Percentiles rank a stretch among this genome's conserved stretches.
Conservation (phyloP, 1,140 invertebrate genomes). For the Brachionus plicatilis region DNA sequence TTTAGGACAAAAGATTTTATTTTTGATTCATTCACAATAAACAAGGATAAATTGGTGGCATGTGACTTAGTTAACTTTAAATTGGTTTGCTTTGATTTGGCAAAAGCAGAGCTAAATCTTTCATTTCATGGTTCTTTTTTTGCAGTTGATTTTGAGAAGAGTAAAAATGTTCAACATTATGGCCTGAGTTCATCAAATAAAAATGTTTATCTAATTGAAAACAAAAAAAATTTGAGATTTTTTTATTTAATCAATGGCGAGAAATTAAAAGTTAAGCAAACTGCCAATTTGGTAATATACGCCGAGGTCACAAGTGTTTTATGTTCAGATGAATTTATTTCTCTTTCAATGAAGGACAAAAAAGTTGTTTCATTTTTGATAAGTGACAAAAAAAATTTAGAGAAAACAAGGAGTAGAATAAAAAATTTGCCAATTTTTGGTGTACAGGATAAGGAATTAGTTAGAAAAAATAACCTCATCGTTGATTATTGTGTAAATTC, state of each 20-base stretch:
- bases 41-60: neutral
- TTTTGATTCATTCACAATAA: neutral
- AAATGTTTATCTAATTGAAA: neutral
- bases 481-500: neutral
- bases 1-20: neutral
- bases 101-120: no score
- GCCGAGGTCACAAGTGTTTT: neutral
- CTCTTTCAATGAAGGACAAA: neutral
- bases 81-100: neutral
- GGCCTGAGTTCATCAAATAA: neutral
- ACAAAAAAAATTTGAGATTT: neutral
- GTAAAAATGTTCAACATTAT: neutral
- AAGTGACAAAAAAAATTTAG: neutral
- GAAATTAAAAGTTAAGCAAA: neutral
- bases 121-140: neutral
- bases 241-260: neutral
- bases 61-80: neutral
- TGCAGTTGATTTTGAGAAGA: neutral
- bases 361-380: slow-evolving; percentile 13
- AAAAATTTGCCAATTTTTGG: neutral
- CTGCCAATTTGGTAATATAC: neutral
- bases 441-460: neutral
- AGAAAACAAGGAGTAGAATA: neutral
- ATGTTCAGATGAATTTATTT: neutral
- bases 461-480: neutral